A percentile compares a stretch with the other conserved stretches of the same genome.
Evolutionary conservation across 2,888 invertebrate species (phyloP).

Genomic region (Lasioglossum morio): DNA sequence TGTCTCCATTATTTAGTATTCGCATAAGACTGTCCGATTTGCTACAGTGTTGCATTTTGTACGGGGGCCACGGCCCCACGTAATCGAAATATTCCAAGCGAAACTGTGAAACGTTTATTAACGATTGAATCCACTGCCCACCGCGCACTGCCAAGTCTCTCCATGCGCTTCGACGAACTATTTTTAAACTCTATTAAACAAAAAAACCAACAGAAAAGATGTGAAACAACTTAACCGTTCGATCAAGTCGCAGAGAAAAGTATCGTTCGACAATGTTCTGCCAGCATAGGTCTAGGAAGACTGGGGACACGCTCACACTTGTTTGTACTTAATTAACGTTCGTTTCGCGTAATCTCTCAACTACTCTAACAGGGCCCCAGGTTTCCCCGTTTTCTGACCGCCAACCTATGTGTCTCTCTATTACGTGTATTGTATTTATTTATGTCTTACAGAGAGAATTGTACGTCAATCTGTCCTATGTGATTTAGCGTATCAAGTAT

Average conservation of each 20-base stretch:
- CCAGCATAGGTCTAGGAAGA: constrained; percentile 54
- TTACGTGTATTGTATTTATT: constrained; percentile 80
- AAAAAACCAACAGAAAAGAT: background rate
- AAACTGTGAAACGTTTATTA: constrained; percentile 32
- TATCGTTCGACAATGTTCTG: constrained; percentile 38
- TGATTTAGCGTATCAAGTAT: constrained; percentile 52
- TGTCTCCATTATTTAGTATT: constrained; percentile 54
- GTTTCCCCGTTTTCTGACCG: constrained; percentile 55
- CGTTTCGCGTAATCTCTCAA: constrained; percentile 50
- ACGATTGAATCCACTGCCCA: constrained; percentile 70
- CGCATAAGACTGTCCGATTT: constrained; percentile 66
- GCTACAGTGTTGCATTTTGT: constrained; percentile 52
- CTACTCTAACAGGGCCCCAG: constrained; percentile 63
- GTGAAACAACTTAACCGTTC: constrained; percentile 43
- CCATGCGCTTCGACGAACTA: constrained; percentile 58
- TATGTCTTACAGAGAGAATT: constrained; percentile 72
- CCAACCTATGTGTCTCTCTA: constrained; percentile 69
- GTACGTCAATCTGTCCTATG: constrained; percentile 78
- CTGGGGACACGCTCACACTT: constrained; percentile 67
- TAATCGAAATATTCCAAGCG: constrained; percentile 31
- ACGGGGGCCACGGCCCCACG: background rate
- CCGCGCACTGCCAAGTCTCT: constrained; percentile 79
- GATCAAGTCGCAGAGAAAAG: constrained; percentile 22
- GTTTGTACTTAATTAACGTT: constrained; percentile 71
- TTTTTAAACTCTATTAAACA: constrained; percentile 32